These are phyloP conservation scores for Hystrix brachyura DNA, from an alignment of 2,113 vertebrate genomes.

Conservation along the genomic window DNA sequence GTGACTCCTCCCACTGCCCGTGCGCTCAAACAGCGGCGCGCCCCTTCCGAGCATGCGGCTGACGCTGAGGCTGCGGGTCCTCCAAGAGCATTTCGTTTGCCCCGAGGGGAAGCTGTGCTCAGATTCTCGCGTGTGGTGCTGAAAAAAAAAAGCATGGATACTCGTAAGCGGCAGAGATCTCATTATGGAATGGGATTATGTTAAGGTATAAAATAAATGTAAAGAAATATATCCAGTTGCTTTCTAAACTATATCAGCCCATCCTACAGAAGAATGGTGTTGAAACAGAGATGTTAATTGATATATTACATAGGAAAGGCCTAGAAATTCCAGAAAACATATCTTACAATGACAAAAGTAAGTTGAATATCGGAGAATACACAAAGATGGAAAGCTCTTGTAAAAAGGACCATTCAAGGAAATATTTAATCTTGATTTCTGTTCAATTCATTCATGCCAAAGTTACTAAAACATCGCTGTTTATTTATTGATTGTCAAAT, in stretches of 20 bases:
- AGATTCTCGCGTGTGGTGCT: no score
- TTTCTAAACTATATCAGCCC: not conserved
- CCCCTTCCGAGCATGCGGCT: not conserved
- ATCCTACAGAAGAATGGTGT: not conserved
- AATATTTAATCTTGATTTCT: not conserved
- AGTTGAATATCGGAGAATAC: not conserved
- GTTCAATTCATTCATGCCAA: not conserved
- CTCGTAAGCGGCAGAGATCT: not conserved
- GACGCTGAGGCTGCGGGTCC: not conserved
- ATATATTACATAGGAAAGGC: not conserved
- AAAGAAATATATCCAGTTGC: not conserved
- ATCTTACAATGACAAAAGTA: not conserved
- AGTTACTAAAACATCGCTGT: not conserved
- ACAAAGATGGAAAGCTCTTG: not conserved
- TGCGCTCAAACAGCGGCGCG: not conserved
- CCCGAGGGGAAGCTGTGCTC: not conserved
- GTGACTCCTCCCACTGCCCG: not conserved
- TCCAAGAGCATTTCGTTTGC: not conserved
- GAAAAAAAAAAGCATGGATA: not conserved
- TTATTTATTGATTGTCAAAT: not conserved
- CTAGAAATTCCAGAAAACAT: not conserved
- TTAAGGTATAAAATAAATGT: conserved; percentile 17
- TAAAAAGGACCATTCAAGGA: not conserved
- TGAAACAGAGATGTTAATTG: not conserved
- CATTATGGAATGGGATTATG: not conserved